Evolutionary conservation across 2,888 invertebrate species (phyloP).

Genomic region (Drosophila peninsularis): DNA sequence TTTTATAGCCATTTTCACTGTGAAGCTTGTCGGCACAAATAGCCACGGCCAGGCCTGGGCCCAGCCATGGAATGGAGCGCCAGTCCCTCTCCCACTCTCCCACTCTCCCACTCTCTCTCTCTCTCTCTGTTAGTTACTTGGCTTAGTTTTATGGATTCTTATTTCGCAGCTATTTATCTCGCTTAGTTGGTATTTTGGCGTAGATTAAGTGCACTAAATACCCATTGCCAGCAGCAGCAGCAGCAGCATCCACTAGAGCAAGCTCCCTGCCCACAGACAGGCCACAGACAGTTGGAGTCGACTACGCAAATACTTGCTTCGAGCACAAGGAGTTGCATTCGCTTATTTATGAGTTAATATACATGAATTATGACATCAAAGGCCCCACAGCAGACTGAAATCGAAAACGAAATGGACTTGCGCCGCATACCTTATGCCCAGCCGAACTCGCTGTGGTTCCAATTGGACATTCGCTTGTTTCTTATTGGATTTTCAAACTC

Average conservation of each 20-base stretch:
- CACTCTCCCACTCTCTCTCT: slow-evolving; percentile 4
- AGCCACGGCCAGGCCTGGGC: slow-evolving; percentile 1
- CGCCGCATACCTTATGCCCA: slow-evolving; percentile 47
- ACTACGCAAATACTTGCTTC: slow-evolving; percentile 55
- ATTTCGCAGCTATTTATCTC: slow-evolving; percentile 84
- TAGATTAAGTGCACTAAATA: slow-evolving; percentile 83
- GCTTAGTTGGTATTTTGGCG: slow-evolving; percentile 81
- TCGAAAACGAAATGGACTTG: slow-evolving; percentile 77
- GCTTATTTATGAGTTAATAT: slow-evolving; percentile 84
- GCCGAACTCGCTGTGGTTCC: slow-evolving; percentile 28
- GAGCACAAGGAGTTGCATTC: slow-evolving; percentile 74
- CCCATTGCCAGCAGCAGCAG: slow-evolving; percentile 60
- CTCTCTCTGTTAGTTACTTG: slow-evolving; percentile 16
- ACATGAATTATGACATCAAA: slow-evolving; percentile 84
- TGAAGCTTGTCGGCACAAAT: slow-evolving; percentile 19
- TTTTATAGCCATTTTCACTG: slow-evolving; percentile 82
- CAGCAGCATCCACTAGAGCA: slow-evolving; percentile 38
- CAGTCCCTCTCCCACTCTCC: slow-evolving; percentile 22
- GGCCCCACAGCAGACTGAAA: slow-evolving; percentile 74
- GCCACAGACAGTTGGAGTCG: slow-evolving; percentile 38
- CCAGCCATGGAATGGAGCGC: slow-evolving; percentile 36
- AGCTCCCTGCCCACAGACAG: slow-evolving; percentile 48
- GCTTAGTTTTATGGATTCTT: slow-evolving; percentile 78
- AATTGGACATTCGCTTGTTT: slow-evolving; percentile 28
- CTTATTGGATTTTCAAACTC: slow-evolving; percentile 11